Conservation (phyloP, 2,888 invertebrate genomes). For the Mesorhabditis spiculigera region DNA sequence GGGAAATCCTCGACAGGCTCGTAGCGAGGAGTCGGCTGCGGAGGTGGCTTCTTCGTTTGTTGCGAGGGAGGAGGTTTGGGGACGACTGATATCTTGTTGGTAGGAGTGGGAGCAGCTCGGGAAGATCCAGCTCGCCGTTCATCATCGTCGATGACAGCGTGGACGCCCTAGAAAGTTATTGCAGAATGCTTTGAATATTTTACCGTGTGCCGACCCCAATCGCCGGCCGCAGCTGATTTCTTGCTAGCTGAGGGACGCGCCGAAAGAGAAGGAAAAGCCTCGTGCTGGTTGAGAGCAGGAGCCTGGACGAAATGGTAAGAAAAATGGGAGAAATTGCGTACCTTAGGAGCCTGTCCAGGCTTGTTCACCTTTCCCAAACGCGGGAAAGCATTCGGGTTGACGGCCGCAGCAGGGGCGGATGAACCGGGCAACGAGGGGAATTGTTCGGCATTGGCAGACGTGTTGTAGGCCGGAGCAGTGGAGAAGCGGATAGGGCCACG, state of each 20-base stretch:
- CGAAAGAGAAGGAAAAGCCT: slow-evolving; percentile 29
- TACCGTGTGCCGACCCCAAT: slow-evolving; percentile 22
- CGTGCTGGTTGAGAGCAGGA: slow-evolving; percentile 8
- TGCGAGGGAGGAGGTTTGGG: too few species aligned
- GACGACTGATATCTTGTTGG: too few species aligned
- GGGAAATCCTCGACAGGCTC: slow-evolving; percentile 15
- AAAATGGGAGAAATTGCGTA: neutral
- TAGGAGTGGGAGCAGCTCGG: too few species aligned
- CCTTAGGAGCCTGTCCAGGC: neutral
- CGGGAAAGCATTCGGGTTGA: slow-evolving; percentile 30
- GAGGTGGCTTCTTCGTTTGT: slow-evolving; percentile 6
- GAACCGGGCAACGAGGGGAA: slow-evolving; percentile 29
- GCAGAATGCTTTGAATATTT: neutral
- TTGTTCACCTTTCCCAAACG: slow-evolving; percentile 27
- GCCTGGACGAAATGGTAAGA: neutral
- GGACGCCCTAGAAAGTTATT: slow-evolving; percentile 11
- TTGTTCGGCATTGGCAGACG: slow-evolving; percentile 16
- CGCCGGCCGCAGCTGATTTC: neutral
- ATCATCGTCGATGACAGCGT: slow-evolving; percentile 23
- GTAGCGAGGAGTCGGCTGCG: slow-evolving; percentile 8
- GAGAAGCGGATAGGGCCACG: slow-evolving; percentile 15
- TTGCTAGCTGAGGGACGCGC: slow-evolving; percentile 8
- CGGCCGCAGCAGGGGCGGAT: slow-evolving; percentile 13
- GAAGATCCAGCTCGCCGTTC: slow-evolving; percentile 13
- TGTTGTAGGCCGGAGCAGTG: slow-evolving; percentile 16